Base-by-base conservation (phyloP, 1,140 invertebrate species). In the Sycophaga agraensis region DNA sequence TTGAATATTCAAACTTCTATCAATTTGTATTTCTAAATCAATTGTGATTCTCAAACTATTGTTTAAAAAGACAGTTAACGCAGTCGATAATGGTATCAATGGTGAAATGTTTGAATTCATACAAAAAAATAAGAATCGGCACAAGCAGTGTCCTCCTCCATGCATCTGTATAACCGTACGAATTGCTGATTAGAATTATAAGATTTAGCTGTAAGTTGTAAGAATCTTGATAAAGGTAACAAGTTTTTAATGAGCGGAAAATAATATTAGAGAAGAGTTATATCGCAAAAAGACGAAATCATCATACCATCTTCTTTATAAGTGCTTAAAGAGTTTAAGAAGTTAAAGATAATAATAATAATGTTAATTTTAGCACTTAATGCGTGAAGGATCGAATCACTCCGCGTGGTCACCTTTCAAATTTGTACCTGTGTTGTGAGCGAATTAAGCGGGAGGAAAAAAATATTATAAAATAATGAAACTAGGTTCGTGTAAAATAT, bases 401-500 rank as follows among this genome's bases (percentile, higher is more conserved):
- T 16, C 45, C 34, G 3, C 16, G 58, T 59, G 58, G 45, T 35
- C 2, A 35, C 39, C 48, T 45, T 53, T 59, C 22, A 70, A 72
- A 68, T 65, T 65, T 72, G 67, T 73, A 72, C 71, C 71, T 72
- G 69, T 67, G 68, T 67, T 61, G 63, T 69, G 69, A 68, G 65
- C 62, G 60, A 68, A 62, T 67, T 66, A 64, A 43, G 49, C 43
- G 64, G 28, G 31, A 62, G 51, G 50, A 53, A 46, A 19, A 24
- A 61, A 35, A 46, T 40, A 53, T 57, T 17, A 49, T 14, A 17
- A 57, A 49, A 53, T n/a, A 53, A 34, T 43, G 28, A 59, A 51
- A 51, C 39, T 3, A 21, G 26, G 16, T 50, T 49, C 40, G 21
- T 7, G 21, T 22, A 8, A 11, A 14, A 53, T 43, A 45, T 53